Evolutionary conservation across 1,140 invertebrate species (phyloP), one percentile per base, ranked within the genome.

Genomic region (Drosophila bipectinata): DNA sequence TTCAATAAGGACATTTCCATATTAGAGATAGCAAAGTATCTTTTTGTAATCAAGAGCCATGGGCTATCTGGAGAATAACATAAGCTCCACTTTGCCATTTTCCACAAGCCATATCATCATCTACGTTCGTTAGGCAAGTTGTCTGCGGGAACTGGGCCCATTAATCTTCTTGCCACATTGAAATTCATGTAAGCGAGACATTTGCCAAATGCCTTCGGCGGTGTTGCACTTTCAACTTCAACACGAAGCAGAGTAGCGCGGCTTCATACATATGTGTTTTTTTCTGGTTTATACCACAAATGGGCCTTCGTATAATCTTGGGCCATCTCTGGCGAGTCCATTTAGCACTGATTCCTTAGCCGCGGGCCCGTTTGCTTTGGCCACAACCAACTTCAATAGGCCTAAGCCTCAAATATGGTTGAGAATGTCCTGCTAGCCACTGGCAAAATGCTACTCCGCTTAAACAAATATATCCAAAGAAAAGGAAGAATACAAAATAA

Each of bases 111-210:
- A 61, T 28, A 28, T 49, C 12, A n/a, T 8, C 39, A 5, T 37
- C 34, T 39, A 52, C 49, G 59, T 24, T 44, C 53, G 1, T 64
- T 74, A 30, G 59, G 49, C 68, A 47, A 28, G 24, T 44, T 63
- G 69, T 63, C 59, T 63, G 51, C 58, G 67, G 58, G 62, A 77
- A 77, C 49, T 39, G 63, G 57, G 52, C 61, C 77, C 80, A 83
- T 84, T 80, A 80, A 85, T 80, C 73, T 77, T 84, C 57, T 41
- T 74, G 63, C 56, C 66, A 73, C 72, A 84, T 61, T 21, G 69
- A 78, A 73, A 21, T 77, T 66, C 60, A 64, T 66, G 66, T 57
- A 56, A 44, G 55, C 41, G 56, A 77, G 66, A 75, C 71, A 63
- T 66, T 58, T 59, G 53, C 77, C 63, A 66, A 74, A 52, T 6